Conservation (phyloP, 2,113 vertebrate genomes). For the Cinclus cinclus region DNA sequence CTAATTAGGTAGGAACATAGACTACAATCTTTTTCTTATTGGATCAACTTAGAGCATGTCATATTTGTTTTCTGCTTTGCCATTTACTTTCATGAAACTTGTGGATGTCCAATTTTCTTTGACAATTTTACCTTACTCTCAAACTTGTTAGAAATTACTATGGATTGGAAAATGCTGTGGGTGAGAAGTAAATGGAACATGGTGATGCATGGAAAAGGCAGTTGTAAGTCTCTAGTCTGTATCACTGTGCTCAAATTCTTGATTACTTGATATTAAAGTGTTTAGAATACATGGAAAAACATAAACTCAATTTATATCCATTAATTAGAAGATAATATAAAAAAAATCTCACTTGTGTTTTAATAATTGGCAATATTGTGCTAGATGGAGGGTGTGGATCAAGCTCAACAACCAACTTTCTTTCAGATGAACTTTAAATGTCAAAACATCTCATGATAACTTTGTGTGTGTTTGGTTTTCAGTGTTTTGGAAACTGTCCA, state of each 20-base stretch:
- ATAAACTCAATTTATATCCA: background rate
- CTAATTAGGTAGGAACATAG: background rate
- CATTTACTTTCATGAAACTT: background rate
- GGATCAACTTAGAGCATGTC: background rate
- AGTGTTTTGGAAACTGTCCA: background rate
- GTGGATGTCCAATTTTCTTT: background rate
- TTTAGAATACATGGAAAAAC: background rate
- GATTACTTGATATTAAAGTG: background rate
- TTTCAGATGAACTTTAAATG: slow-evolving; percentile 5
- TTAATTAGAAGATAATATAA: background rate
- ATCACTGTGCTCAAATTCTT: background rate
- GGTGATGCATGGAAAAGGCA: background rate
- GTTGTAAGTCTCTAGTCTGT: background rate
- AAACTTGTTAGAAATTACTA: background rate
- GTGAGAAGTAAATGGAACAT: background rate
- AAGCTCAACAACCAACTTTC: background rate
- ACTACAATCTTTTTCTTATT: background rate
- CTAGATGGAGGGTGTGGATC: background rate
- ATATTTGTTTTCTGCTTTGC: background rate
- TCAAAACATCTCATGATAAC: background rate
- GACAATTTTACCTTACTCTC: background rate
- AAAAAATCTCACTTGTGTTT: background rate
- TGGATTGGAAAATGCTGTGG: background rate
- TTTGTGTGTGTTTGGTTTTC: background rate
- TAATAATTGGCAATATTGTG: background rate